Evolutionary conservation across 2,888 invertebrate genomes (phyloP).

Genomic region (Bembecia ichneumoniformis): DNA sequence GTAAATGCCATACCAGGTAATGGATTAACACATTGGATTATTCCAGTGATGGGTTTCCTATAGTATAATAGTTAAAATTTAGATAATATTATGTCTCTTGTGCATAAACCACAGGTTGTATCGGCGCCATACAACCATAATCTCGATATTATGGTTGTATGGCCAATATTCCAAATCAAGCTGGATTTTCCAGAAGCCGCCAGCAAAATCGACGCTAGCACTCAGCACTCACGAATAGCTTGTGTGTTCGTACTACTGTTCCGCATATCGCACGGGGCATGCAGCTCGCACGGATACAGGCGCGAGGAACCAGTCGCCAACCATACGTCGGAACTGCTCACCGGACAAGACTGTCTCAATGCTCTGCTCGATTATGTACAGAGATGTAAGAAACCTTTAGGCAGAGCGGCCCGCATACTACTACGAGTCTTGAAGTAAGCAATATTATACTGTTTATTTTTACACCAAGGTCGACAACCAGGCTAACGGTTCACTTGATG

Average conservation of each 20-base stretch:
- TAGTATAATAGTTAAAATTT: no score
- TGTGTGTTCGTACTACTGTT: conserved; percentile 54
- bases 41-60: no score
- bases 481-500: no score
- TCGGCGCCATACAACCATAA: no score
- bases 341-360: conserved; percentile 47
- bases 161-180: no score
- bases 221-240: conserved; percentile 46
- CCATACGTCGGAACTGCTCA: conserved; percentile 44
- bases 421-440: conserved; percentile 64
- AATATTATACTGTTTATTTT: no score
- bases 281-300: conserved; percentile 25
- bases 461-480: no score
- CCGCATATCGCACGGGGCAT: conserved; percentile 50
- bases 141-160: no score
- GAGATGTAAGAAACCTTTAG: conserved; percentile 53
- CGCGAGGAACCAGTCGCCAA: conserved; percentile 39
- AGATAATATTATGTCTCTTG: no score
- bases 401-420: conserved; percentile 66
- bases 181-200: conserved; percentile 26
- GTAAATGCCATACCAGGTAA: no score
- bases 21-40: no score
- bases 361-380: conserved; percentile 62
- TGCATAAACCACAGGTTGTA: no score
- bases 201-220: conserved; percentile 24